Evolutionary conservation across 2,888 invertebrate species (phyloP).

Genomic region (Caenorhabditis sp.): DNA sequence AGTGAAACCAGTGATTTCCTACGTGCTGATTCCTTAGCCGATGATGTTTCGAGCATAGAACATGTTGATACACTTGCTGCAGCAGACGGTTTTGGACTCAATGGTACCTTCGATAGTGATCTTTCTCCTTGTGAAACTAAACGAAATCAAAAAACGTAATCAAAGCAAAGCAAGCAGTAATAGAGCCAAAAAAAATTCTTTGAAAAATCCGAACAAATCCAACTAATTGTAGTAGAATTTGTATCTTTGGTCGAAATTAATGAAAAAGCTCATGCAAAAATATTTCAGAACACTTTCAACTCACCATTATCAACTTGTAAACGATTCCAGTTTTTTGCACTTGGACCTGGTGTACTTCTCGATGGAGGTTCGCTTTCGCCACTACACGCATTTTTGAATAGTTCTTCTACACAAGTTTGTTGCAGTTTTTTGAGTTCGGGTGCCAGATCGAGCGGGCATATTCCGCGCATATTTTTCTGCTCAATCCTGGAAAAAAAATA

Average conservation of each 20-base stretch:
- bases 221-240: not conserved
- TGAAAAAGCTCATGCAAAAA: not conserved
- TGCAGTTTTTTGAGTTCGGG: conserved; percentile 75
- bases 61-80: conserved; percentile 66
- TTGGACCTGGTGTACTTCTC: conserved; percentile 44
- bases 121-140: conserved; percentile 61
- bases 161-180: not conserved
- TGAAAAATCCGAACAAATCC: not conserved
- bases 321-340: conserved; percentile 51
- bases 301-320: conserved; percentile 64
- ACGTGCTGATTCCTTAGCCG: conserved; percentile 58
- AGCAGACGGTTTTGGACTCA: conserved; percentile 70
- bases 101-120: conserved; percentile 60
- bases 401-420: conserved; percentile 72
- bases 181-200: no score
- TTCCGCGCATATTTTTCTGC: conserved; percentile 74
- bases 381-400: conserved; percentile 60
- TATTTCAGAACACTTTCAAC: not conserved
- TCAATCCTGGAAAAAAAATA: conserved; percentile 57
- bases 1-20: conserved; percentile 67
- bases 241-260: not conserved
- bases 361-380: conserved; percentile 54
- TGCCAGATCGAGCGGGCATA: conserved; percentile 75
- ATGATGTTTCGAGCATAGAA: conserved; percentile 64
- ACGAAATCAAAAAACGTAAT: conserved; percentile 5